These are phyloP conservation scores for Drosophila guanche DNA, from an alignment of 1,140 invertebrate genomes.

Conservation along the genomic window DNA sequence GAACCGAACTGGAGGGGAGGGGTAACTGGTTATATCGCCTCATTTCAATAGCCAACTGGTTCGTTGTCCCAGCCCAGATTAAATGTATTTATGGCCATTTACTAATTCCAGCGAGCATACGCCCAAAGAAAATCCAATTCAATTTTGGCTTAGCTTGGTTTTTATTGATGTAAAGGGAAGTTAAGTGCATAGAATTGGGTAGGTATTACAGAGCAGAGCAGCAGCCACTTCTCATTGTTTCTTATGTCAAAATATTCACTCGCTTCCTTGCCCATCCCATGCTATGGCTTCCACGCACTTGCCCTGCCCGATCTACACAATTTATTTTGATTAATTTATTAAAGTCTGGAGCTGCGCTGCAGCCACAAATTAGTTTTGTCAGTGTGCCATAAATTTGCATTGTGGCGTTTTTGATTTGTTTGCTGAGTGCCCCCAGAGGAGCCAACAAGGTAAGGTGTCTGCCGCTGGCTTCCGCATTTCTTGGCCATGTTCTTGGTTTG, in stretches of 20 bases:
- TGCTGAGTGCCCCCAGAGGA: no score
- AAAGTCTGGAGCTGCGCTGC: slow-evolving; percentile 24
- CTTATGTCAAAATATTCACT: not conserved
- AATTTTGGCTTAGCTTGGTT: slow-evolving; percentile 49
- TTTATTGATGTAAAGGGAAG: slow-evolving; percentile 3
- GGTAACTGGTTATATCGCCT: slow-evolving; percentile 68
- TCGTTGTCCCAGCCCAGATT: slow-evolving; percentile 41
- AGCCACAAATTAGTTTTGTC: slow-evolving; percentile 14
- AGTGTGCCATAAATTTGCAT: slow-evolving; percentile 40
- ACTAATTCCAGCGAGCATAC: slow-evolving; percentile 30
- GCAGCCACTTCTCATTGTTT: no score
- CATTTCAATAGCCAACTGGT: slow-evolving; percentile 67
- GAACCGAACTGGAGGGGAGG: no score
- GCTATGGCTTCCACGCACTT: slow-evolving; percentile 14
- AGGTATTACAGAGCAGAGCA: no score
- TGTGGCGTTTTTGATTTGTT: slow-evolving; percentile 40
- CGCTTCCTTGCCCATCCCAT: not conserved
- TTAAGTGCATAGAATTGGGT: no score
- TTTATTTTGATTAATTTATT: slow-evolving; percentile 31
- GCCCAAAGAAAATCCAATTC: slow-evolving; percentile 49
- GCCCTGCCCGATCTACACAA: not conserved
- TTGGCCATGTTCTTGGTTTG: slow-evolving; percentile 7
- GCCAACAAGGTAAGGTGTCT: not conserved
- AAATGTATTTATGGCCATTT: slow-evolving; percentile 46
- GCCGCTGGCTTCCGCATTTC: slow-evolving; percentile 30